Conservation (phyloP, 2,888 invertebrate genomes). For the Hypena proboscidalis region DNA sequence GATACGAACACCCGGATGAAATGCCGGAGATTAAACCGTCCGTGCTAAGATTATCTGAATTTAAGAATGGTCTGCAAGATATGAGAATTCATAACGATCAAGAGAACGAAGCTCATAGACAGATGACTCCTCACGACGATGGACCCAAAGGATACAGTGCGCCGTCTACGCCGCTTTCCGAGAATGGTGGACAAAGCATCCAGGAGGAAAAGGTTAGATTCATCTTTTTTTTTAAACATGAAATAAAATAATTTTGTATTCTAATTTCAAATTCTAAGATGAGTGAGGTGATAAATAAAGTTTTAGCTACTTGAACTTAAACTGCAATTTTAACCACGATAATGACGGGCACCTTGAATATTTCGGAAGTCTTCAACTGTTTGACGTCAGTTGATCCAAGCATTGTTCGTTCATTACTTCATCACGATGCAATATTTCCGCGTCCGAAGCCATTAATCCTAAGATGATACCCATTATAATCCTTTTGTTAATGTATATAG, state of each 20-base stretch:
- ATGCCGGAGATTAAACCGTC: slow-evolving; percentile 82
- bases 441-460: slow-evolving; percentile 69
- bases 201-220: slow-evolving; percentile 82
- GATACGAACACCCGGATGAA: slow-evolving; percentile 81
- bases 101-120: slow-evolving; percentile 77
- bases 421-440: slow-evolving; percentile 77
- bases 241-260: too few species aligned
- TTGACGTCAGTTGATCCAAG: slow-evolving; percentile 64
- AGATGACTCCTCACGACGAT: slow-evolving; percentile 79
- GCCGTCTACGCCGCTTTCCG: slow-evolving; percentile 80
- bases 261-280: background rate
- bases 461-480: slow-evolving; percentile 50
- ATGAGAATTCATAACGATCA: slow-evolving; percentile 72
- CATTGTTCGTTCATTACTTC: slow-evolving; percentile 73
- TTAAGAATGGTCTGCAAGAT: slow-evolving; percentile 78
- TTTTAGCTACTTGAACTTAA: background rate
- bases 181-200: slow-evolving; percentile 77
- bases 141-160: slow-evolving; percentile 82
- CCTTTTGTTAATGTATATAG: slow-evolving; percentile 26
- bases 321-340: slow-evolving; percentile 28
- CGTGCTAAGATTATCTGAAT: slow-evolving; percentile 80
- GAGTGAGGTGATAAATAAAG: background rate
- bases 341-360: slow-evolving; percentile 66
- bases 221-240: background rate
- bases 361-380: slow-evolving; percentile 75